These are phyloP conservation scores for Synergus laeviventris DNA, from an alignment of 2,888 invertebrate genomes.

Conservation along the genomic window DNA sequence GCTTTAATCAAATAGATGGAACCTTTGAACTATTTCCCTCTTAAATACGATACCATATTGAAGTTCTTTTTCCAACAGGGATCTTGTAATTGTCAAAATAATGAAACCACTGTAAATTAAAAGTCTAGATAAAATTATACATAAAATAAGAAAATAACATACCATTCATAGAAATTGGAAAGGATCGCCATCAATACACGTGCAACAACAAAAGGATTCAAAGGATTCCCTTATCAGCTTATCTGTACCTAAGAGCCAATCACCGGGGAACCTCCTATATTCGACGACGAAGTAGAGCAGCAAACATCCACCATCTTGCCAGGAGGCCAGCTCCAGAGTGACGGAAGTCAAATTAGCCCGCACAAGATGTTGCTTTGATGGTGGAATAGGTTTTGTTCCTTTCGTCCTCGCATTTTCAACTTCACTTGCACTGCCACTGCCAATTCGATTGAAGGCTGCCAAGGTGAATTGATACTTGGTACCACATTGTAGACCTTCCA, in stretches of 20 bases:
- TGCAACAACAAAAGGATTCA: not conserved
- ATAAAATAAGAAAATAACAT: not conserved
- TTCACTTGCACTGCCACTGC: slow-evolving; percentile 74
- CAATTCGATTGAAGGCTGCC: slow-evolving; percentile 75
- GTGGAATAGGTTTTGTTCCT: slow-evolving; percentile 73
- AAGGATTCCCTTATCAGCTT: not conserved
- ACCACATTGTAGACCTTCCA: slow-evolving; percentile 73
- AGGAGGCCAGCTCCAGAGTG: slow-evolving; percentile 72
- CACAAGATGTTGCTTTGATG: slow-evolving; percentile 71
- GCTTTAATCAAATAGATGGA: no score
- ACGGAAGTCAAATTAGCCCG: slow-evolving; percentile 74
- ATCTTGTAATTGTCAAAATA: no score
- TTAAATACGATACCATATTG: no score
- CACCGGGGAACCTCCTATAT: slow-evolving; percentile 70
- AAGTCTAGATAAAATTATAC: not conserved
- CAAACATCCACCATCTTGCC: slow-evolving; percentile 76
- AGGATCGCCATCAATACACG: not conserved
- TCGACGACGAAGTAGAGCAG: slow-evolving; percentile 75
- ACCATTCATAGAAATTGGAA: not conserved
- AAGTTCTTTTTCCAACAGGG: no score
- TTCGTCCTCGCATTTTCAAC: slow-evolving; percentile 73
- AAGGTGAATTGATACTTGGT: slow-evolving; percentile 74
- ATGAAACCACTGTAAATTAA: no score
- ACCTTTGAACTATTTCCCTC: no score
- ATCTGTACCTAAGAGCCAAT: slow-evolving; percentile 70